Base-by-base conservation (phyloP, 1,140 invertebrate genomes). In the Hydropsyche tenuis region DNA sequence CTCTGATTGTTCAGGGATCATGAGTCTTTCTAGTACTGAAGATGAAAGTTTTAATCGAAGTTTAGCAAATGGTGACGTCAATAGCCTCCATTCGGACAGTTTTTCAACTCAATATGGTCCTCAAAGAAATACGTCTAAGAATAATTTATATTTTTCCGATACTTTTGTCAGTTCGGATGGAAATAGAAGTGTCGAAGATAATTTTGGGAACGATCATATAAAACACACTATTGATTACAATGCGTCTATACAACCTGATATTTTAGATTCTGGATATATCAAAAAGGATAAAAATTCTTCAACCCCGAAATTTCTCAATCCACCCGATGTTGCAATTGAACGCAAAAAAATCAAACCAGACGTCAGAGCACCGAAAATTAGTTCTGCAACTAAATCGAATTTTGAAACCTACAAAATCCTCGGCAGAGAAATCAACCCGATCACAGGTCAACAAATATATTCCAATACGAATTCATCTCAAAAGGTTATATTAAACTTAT, bases 91-190 rank as follows among this genome's bases (percentile, higher is more conserved):
- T 48, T 74, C 73, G n/a, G 76, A 77, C 2, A 70, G 76, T 11
- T 75, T 77, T 70, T 73, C 73, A 12, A 74, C 69, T 25, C 72
- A 68, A 16, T 71, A 70, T 20, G 76, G 70, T 9, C 76, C 76
- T 2, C 73, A 75, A 25, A 46, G 76, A 23, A 77, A 77, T 51
- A 77, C 76, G 12, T 77, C 76, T 2, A 77, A 77, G 66, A 77
- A 77, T 56, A 77, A 77, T 63, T 62, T 77, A 27, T 77, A 77
- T 68, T 75, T 77, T 45, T 73, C 71, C 6, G 76, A 77, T 18
- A 77, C 75, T 53, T 77, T 77, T 56, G 62, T 46, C 9, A 56
- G 42, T 43, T 77, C 73, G 6, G 76, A 77, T 30, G 73, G 76
- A 27, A 69, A 71, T 62, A 74, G 51, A 37, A 74, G 76, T 62